These are phyloP conservation scores for Prionace glauca DNA, from an alignment of 2,797 vertebrate genomes.

Conservation along the genomic window DNA sequence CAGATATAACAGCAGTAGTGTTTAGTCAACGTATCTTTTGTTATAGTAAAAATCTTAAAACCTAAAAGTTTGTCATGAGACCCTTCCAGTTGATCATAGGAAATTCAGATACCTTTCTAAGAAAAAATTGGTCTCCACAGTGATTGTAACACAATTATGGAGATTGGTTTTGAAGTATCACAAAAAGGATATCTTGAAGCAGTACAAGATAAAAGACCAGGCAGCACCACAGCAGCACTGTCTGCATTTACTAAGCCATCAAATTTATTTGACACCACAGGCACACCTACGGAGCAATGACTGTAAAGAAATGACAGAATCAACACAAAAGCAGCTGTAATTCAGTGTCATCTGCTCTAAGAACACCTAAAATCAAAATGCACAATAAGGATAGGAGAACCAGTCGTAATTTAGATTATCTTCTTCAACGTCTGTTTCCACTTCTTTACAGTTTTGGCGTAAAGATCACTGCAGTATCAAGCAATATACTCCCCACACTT, in stretches of 20 bases:
- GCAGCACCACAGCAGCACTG: background rate
- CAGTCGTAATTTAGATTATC: background rate
- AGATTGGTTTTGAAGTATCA: background rate
- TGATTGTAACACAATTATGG: background rate
- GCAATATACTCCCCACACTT: background rate
- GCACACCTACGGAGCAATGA: background rate
- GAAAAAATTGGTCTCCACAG: too few relatives aligned
- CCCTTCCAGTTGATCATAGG: too few relatives aligned
- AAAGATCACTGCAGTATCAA: background rate
- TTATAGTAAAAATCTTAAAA: too few relatives aligned
- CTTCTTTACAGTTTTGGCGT: background rate
- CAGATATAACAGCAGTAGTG: too few relatives aligned
- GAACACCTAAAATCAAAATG: background rate
- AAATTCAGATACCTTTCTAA: too few relatives aligned
- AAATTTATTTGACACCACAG: background rate
- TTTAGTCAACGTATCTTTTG: too few relatives aligned
- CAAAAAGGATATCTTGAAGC: background rate
- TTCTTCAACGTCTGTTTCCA: background rate
- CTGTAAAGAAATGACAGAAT: background rate
- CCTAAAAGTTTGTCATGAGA: too few relatives aligned
- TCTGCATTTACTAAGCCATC: background rate
- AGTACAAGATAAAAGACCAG: background rate
- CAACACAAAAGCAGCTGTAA: background rate
- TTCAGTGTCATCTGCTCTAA: background rate
- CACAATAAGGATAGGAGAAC: background rate